Percentiles rank a stretch among this genome's conserved stretches.
Conservation (phyloP, 2,888 invertebrate genomes). For the Altica lythri region DNA sequence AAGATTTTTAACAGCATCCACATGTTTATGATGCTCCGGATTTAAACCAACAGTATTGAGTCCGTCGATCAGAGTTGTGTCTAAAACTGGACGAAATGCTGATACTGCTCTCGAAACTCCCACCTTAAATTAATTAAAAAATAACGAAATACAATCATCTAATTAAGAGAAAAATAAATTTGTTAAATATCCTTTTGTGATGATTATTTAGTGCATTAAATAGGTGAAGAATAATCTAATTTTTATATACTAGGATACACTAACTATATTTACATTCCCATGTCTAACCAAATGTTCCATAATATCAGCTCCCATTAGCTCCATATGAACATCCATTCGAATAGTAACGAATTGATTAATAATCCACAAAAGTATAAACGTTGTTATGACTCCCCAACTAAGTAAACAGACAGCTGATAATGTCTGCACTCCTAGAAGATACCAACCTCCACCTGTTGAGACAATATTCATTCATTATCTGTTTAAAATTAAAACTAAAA, state of each 20-base stretch:
- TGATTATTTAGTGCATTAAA: no score
- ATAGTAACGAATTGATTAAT: constrained; percentile 80
- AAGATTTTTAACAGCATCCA: constrained; percentile 57
- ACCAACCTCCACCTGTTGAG: constrained; percentile 79
- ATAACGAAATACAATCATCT: no score
- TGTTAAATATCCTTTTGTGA: no score
- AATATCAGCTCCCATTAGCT: constrained; percentile 86
- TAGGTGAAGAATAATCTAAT: no score
- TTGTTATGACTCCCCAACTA: constrained; percentile 75
- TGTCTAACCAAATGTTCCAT: constrained; percentile 85
- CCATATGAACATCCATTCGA: constrained; percentile 83
- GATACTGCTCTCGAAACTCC: constrained; percentile 77
- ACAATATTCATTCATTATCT: no score
- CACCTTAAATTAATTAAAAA: constrained; percentile 50
- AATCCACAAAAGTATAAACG: constrained; percentile 75
- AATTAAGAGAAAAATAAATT: no score
- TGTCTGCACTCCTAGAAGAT: constrained; percentile 81
- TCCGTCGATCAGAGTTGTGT: constrained; percentile 49
- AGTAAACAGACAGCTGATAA: constrained; percentile 73
- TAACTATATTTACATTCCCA: constrained; percentile 60
- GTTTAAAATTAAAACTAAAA: no score
- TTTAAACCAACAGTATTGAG: constrained; percentile 66
- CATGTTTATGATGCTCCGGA: constrained; percentile 66
- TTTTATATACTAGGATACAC: constrained; percentile 21
- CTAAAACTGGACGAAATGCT: constrained; percentile 68